Conservation (phyloP, 2,797 vertebrate genomes). For the Enoplosus armatus region DNA sequence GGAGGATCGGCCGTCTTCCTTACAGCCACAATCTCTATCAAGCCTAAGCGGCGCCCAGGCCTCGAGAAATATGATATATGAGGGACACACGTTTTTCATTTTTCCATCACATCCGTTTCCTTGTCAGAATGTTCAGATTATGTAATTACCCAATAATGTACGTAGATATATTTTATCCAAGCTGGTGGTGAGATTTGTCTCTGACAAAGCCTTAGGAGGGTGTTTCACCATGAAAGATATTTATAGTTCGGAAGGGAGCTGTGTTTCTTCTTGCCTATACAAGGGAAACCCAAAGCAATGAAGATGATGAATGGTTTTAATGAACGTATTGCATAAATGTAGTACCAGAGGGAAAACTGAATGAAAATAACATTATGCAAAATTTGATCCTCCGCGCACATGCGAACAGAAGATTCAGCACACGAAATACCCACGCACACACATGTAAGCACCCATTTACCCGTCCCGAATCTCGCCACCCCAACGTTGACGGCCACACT, state of each 20-base stretch:
- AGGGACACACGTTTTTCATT: conserved; percentile 44
- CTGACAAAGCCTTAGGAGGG: conserved; percentile 56
- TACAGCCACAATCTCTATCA: conserved; percentile 47
- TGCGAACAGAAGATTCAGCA: conserved; percentile 15
- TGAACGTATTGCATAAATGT: conserved; percentile 71
- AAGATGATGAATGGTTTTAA: conserved; percentile 78
- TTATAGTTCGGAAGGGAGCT: conserved; percentile 61
- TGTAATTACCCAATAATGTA: conserved; percentile 59
- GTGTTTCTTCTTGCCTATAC: conserved; percentile 29
- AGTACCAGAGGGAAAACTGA: conserved; percentile 57
- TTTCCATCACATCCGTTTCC: conserved; percentile 49
- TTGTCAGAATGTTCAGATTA: conserved; percentile 61
- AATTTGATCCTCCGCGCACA: conserved; percentile 45
- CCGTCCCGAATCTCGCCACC: conserved; percentile 30
- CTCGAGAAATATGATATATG: conserved; percentile 33
- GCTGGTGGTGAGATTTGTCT: conserved; percentile 58
- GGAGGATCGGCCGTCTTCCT: conserved; percentile 47
- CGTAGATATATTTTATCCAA: conserved; percentile 53
- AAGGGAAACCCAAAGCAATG: conserved; percentile 69
- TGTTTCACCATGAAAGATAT: conserved; percentile 70
- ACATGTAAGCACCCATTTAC: conserved; percentile 32
- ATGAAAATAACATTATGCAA: conserved; percentile 60
- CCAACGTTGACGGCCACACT: conserved; percentile 15
- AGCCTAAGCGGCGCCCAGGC: conserved; percentile 20
- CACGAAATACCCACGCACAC: conserved; percentile 1